Evolutionary conservation across 53 echinoderm and acorn worm genomes (phyloP).

Genomic region (Astropecten irregularis): DNA sequence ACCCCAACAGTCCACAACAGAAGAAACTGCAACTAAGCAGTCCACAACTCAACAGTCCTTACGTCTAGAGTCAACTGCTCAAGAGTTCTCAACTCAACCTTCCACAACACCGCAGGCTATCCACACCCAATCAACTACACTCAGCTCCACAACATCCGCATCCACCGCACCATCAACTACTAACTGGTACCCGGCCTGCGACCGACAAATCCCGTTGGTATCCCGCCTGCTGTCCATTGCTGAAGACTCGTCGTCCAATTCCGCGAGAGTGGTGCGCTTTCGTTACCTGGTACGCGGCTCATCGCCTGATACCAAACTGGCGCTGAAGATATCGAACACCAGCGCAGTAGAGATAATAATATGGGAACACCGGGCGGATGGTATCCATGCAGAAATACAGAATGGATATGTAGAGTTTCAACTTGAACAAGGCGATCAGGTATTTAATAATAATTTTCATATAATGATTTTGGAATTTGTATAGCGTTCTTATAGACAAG

Average conservation of each 20-base stretch:
- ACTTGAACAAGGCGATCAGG: not conserved
- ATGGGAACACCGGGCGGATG: not conserved
- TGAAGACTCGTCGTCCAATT: too few species aligned
- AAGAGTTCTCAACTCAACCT: not conserved
- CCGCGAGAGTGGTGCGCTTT: not conserved
- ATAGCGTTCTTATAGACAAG: too few species aligned
- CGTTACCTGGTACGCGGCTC: constrained; percentile 1
- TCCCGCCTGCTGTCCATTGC: not conserved
- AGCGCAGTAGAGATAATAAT: not conserved
- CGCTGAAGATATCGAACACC: not conserved
- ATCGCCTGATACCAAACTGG: not conserved
- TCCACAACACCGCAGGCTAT: not conserved
- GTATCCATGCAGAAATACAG: not conserved
- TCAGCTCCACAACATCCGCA: not conserved
- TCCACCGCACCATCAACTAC: not conserved
- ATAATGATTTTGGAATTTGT: too few species aligned
- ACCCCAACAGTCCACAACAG: not conserved
- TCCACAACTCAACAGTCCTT: not conserved
- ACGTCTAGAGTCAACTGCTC: too few species aligned
- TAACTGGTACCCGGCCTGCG: not conserved
- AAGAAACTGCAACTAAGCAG: not conserved
- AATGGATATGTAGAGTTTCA: not conserved
- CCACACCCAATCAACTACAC: too few species aligned
- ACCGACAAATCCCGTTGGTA: not conserved
- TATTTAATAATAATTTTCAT: too few species aligned